These are phyloP conservation scores for Hoplodrina ambigua DNA, from an alignment of 2,888 invertebrate genomes.

Conservation along the genomic window DNA sequence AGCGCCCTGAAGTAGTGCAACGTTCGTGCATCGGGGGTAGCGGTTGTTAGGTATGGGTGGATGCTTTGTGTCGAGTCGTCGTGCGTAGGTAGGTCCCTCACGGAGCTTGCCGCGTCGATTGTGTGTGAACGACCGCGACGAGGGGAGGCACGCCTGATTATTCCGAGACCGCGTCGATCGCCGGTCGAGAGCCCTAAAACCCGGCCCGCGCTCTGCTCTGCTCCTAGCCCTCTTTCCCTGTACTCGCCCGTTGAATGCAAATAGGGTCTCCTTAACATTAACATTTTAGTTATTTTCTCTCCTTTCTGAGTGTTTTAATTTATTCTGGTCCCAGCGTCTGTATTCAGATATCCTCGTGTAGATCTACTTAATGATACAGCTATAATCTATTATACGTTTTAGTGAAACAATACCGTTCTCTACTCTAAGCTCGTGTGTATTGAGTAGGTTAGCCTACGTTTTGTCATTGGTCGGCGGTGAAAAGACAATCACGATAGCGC, in stretches of 20 bases:
- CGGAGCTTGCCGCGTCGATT: conserved; percentile 83
- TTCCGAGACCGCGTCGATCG: conserved; percentile 84
- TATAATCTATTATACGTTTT: conserved; percentile 59
- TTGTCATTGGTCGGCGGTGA: conserved; percentile 65
- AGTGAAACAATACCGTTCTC: conserved; percentile 60
- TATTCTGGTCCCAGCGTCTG: conserved; percentile 66
- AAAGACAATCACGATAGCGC: conserved; percentile 58
- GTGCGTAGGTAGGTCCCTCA: conserved; percentile 86
- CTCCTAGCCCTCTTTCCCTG: conserved; percentile 68
- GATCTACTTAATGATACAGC: conserved; percentile 45
- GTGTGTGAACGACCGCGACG: conserved; percentile 89
- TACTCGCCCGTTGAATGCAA: conserved; percentile 81
- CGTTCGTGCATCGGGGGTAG: conserved; percentile 78
- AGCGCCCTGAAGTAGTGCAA: conserved; percentile 73
- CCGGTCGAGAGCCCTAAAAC: conserved; percentile 85
- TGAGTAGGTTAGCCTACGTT: conserved; percentile 54
- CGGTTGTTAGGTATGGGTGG: conserved; percentile 83
- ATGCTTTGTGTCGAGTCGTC: conserved; percentile 83
- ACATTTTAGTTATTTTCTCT: conserved; percentile 74
- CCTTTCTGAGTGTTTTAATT: conserved; percentile 65
- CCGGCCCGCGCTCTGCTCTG: conserved; percentile 67
- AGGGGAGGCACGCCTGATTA: conserved; percentile 88
- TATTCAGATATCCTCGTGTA: conserved; percentile 42
- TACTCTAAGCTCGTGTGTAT: conserved; percentile 69
- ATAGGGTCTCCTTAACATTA: conserved; percentile 75